Conservation (phyloP, 2,888 invertebrate genomes). For the Zele albiditarsus region DNA sequence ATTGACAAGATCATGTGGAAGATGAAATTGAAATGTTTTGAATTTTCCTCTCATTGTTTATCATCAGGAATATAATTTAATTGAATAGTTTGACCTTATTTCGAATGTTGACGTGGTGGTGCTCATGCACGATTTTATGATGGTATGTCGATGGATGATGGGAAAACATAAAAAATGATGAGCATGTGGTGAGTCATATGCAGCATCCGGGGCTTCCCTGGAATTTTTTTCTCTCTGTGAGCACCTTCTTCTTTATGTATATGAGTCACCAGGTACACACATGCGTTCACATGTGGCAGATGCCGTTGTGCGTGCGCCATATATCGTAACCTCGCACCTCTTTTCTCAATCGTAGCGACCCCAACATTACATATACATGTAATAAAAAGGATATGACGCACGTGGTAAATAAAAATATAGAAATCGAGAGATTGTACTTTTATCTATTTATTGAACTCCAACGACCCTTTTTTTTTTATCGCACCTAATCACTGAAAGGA, state of each 20-base stretch:
- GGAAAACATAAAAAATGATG: constrained; percentile 11
- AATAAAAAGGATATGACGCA: not conserved
- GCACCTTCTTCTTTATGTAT: constrained; percentile 4
- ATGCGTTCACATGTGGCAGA: constrained; percentile 20
- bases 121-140: not conserved
- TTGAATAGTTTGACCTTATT: constrained; percentile 19
- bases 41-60: too few relatives aligned
- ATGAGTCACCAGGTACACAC: constrained; percentile 49
- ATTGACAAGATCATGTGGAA: too few relatives aligned
- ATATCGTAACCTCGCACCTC: not conserved
- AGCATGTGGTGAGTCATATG: constrained; percentile 44
- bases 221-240: constrained; percentile 39
- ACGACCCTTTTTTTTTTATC: not conserved
- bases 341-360: not conserved
- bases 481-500: constrained; percentile 15
- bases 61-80: not conserved
- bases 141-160: constrained; percentile 25
- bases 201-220: constrained; percentile 48
- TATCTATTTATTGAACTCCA: not conserved
- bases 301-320: not conserved
- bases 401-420: not conserved
- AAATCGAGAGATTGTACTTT: not conserved
- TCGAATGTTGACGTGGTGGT: not conserved
- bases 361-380: too few relatives aligned
- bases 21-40: too few relatives aligned